Evolutionary conservation across 2,797 vertebrate species (phyloP).

Genomic region (Rhinoraja longicauda): DNA sequence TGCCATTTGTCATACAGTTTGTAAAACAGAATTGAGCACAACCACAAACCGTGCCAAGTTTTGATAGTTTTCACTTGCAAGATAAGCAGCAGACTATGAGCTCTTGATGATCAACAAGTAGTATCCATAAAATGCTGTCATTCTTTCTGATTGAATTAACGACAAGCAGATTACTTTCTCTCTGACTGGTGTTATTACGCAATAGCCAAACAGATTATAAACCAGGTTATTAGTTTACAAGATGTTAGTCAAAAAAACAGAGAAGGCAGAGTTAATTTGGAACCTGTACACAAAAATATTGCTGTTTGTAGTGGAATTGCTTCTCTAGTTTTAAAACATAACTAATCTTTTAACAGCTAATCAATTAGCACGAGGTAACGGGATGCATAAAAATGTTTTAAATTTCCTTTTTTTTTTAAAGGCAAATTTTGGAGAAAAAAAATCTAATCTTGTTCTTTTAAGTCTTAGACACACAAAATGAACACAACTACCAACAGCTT

Average conservation of each 20-base stretch:
- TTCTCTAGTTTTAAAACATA: neutral
- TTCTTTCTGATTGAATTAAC: neutral
- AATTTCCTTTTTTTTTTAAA: neutral
- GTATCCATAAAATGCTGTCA: neutral
- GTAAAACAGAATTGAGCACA: neutral
- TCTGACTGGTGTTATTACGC: neutral
- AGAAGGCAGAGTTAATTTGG: neutral
- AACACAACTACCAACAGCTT: neutral
- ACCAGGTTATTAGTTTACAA: neutral
- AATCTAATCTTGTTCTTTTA: neutral
- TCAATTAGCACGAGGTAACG: neutral
- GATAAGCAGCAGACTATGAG: neutral
- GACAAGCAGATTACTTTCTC: slow-evolving; percentile 4
- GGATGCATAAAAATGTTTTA: neutral
- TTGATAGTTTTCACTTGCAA: neutral
- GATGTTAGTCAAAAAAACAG: neutral
- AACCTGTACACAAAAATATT: neutral
- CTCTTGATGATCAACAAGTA: neutral
- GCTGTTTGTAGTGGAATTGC: neutral
- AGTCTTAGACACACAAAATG: neutral
- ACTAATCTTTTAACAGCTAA: neutral
- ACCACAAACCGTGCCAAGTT: neutral
- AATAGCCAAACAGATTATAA: neutral
- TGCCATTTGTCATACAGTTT: neutral
- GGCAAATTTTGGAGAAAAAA: neutral